These are phyloP conservation scores for Pseudomyrmex flavicornis DNA, from an alignment of 1,140 invertebrate species.

Conservation along the genomic window DNA sequence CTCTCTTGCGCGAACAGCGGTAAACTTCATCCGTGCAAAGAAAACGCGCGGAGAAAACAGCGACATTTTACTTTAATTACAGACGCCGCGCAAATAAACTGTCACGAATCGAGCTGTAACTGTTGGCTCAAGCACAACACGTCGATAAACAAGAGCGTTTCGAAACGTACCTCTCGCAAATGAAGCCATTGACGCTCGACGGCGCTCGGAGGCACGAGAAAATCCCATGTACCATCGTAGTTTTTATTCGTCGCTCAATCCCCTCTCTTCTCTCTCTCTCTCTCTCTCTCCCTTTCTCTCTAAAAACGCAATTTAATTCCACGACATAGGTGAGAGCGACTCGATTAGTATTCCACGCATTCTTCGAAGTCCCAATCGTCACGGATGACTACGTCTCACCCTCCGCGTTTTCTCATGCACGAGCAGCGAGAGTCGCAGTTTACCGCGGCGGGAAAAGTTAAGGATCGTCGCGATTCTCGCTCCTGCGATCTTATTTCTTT, in stretches of 20 bases:
- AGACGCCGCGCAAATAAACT: conserved; percentile 30
- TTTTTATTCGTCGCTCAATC: conserved; percentile 23
- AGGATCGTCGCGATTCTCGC: neutral
- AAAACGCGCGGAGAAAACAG: neutral
- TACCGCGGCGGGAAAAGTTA: conserved; percentile 4
- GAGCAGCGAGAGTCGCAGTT: conserved; percentile 47
- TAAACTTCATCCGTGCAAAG: neutral
- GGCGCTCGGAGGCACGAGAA: neutral
- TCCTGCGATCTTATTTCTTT: conserved; percentile 12
- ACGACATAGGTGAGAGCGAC: conserved; percentile 19
- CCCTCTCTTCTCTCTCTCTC: neutral
- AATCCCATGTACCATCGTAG: neutral
- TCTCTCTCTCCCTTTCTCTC: neutral
- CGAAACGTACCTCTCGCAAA: conserved; percentile 34
- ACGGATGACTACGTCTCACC: conserved; percentile 21
- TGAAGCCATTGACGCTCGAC: conserved; percentile 47
- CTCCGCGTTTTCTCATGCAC: neutral
- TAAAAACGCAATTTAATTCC: conserved; percentile 56
- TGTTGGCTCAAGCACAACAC: conserved; percentile 24
- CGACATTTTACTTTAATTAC: conserved; percentile 45
- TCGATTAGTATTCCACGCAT: conserved; percentile 66
- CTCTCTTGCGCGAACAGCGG: neutral
- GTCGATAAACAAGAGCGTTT: conserved; percentile 38
- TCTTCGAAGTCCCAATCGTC: conserved; percentile 37
- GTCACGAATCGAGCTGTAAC: conserved; percentile 15